A percentile compares a stretch with the other conserved stretches of the same genome.
Evolutionary conservation across 1,140 invertebrate species (phyloP).

Genomic region (Aphis gossypii): DNA sequence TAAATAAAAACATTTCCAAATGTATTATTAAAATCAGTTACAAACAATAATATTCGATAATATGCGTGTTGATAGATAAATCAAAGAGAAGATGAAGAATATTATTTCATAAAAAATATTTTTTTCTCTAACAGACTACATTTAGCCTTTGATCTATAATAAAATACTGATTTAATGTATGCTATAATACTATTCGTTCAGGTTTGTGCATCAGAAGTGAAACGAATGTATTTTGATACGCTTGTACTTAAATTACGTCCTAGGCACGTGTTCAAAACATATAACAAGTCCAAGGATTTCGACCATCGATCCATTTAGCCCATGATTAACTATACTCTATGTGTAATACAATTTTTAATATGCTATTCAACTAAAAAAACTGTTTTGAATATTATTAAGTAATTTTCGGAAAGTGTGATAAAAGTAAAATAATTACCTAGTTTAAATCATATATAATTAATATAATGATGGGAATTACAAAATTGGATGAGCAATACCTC

Average conservation of each 20-base stretch:
- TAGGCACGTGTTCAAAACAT: not conserved
- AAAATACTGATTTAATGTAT: not conserved
- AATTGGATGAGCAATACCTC: not conserved
- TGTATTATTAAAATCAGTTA: not conserved
- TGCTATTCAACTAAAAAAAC: not conserved
- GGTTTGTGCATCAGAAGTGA: not conserved
- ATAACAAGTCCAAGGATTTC: not conserved
- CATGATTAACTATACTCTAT: not conserved
- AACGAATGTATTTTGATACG: conserved; percentile 1
- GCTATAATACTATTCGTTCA: not conserved
- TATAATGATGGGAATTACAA: not conserved
- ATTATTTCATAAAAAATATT: not conserved
- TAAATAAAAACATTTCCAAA: not conserved
- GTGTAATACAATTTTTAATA: not conserved
- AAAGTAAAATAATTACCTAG: not conserved
- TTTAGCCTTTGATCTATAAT: not conserved
- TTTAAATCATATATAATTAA: not conserved
- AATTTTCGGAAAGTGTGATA: not conserved
- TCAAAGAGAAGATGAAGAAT: not conserved
- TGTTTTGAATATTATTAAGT: not conserved
- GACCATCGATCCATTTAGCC: not conserved
- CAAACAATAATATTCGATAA: not conserved
- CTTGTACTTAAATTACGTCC: not conserved
- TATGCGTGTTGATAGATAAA: not conserved
- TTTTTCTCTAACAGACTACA: not conserved